A percentile compares a stretch with the other conserved stretches of the same genome.
Conservation (phyloP, 2,113 vertebrate species). For the Ascaphus truei region DNA sequence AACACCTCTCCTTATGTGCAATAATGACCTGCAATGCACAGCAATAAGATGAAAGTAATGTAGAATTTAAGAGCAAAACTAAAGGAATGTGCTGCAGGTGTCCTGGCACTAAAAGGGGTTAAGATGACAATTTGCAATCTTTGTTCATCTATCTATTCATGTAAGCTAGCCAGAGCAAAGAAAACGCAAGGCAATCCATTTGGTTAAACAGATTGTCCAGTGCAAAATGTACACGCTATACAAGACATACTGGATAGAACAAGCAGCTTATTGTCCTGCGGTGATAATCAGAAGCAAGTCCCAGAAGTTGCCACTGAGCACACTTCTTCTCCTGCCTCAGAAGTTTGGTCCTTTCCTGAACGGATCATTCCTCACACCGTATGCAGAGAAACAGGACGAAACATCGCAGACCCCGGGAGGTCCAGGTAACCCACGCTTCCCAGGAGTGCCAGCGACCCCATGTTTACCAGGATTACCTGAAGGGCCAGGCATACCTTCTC, state of each 20-base stretch:
- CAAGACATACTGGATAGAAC: background rate
- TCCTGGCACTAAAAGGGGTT: no score
- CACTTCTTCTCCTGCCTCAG: conserved; percentile 36
- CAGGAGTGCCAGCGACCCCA: conserved; percentile 55
- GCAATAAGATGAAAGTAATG: no score
- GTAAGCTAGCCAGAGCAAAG: no score
- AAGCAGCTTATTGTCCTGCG: background rate
- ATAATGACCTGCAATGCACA: no score
- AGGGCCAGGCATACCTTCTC: conserved; percentile 57
- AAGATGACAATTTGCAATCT: no score
- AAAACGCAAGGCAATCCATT: no score
- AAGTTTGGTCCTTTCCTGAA: conserved; percentile 73
- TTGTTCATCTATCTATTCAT: no score
- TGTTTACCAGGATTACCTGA: conserved; percentile 64
- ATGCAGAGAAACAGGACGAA: conserved; percentile 67
- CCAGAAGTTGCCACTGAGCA: background rate
- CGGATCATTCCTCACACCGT: conserved; percentile 58
- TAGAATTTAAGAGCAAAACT: no score
- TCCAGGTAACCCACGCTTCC: conserved; percentile 60
- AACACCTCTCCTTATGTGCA: no score
- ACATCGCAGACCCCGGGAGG: conserved; percentile 63
- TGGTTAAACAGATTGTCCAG: no score
- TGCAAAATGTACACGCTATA: background rate
- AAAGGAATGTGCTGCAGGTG: no score
- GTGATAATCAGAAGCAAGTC: background rate